Evolutionary conservation across 2,797 vertebrate species (phyloP).

Genomic region (Thamnophis elegans): DNA sequence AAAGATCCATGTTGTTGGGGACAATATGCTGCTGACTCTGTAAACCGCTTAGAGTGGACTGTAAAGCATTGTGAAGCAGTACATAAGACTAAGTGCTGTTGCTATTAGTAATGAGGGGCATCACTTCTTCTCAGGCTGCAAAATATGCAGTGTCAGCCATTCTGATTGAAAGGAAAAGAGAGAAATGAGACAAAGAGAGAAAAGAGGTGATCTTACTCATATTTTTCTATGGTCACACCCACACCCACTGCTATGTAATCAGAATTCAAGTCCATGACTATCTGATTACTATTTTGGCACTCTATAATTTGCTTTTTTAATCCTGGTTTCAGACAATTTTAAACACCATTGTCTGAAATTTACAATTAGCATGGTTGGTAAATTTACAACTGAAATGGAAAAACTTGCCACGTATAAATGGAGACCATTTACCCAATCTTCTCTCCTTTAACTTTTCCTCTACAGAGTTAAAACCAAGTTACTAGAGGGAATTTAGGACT

Average conservation of each 20-base stretch:
- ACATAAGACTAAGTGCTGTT: background rate
- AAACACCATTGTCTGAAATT: background rate
- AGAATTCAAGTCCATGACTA: too few relatives aligned
- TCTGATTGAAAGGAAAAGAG: background rate
- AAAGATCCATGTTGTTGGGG: background rate
- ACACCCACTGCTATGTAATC: background rate
- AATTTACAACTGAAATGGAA: background rate
- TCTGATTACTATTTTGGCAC: background rate
- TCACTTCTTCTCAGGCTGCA: background rate
- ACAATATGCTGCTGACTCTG: background rate
- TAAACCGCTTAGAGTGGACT: background rate
- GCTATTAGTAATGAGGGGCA: background rate
- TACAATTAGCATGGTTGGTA: background rate
- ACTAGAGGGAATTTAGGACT: background rate
- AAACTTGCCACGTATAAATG: background rate
- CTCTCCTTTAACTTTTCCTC: background rate
- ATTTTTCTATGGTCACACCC: background rate
- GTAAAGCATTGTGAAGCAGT: background rate
- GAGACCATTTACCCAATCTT: background rate
- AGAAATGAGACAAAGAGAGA: background rate
- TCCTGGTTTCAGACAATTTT: background rate
- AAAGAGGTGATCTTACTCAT: background rate
- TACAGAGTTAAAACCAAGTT: background rate
- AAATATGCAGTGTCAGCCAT: background rate
- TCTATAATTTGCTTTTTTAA: background rate